Base-by-base conservation (phyloP, 1,140 invertebrate genomes). In the Myzus persicae region DNA sequence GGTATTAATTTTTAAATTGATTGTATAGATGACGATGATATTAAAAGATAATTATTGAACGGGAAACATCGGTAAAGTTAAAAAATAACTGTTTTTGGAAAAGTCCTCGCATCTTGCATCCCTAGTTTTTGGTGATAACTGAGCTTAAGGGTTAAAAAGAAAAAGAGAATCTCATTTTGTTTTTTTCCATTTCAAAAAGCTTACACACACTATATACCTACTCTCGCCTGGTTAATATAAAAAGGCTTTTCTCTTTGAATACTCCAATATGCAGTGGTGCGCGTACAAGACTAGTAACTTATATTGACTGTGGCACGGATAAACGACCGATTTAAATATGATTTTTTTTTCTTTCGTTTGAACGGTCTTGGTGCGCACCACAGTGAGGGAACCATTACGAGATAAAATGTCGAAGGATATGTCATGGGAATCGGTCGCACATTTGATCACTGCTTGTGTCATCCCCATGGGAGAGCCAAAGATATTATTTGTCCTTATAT, bases 221-320 rank as follows among this genome's bases (percentile, higher is more conserved):
- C 84, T 22, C 31, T 48, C 14, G 59, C 59, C 9, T 42, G 46
- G 42, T 85, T 85, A 93, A 93, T 93, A 93, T 93, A 84, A 85
- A 93, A 93, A 85, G 46, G 44, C n/a, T 84, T 93, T 93, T 93
- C 91, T 93, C 81, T 93, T 93, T 93, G 91, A 93, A 84, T 38
- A 82, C 42, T 81, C 11, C 76, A 82, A 42, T 91, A 91, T 42
- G 42, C 42, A 76, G 22, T n/a, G 67, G 20, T 31, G n/a, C 36
- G n/a, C 6, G 44, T 84, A 46, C 40, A 92, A 84, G 44, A 46
- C 42, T n/a, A 54, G 81, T 42, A 93, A 85, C 91, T 93, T 82
- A 93, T 93, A 93, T 93, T 82, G 81, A 85, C 91, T 90, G 88
- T 59, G 88, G 90, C 54, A 38, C 31, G 81, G 91, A 82, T 82